These are phyloP conservation scores for Drosophila histrio DNA, from an alignment of 2,888 invertebrate genomes.

Conservation along the genomic window DNA sequence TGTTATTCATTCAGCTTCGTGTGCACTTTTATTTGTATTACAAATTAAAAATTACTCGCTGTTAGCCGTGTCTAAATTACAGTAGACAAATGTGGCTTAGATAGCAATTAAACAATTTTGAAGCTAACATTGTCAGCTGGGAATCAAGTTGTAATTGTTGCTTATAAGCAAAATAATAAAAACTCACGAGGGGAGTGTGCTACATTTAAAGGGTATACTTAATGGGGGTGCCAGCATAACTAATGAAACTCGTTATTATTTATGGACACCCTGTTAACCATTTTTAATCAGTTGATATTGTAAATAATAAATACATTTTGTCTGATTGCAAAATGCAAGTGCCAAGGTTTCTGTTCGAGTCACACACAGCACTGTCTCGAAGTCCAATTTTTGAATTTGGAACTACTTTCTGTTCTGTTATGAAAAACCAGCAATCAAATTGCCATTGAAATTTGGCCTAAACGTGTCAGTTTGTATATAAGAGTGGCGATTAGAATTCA, in stretches of 20 bases:
- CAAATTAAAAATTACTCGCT: not conserved
- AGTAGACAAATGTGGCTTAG: conserved; percentile 7
- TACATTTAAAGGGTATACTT: not conserved
- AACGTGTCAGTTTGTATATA: not conserved
- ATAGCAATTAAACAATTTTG: conserved; percentile 20
- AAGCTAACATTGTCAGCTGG: not conserved
- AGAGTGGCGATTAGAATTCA: conserved; percentile 8
- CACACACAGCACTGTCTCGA: not conserved
- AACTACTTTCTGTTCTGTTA: not conserved
- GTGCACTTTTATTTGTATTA: not conserved
- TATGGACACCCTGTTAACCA: not conserved
- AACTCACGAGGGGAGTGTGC: not conserved
- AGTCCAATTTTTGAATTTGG: not conserved
- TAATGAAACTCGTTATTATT: conserved; percentile 2
- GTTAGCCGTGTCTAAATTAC: conserved; percentile 12
- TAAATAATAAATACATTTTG: conserved; percentile 3
- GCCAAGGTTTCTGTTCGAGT: not conserved
- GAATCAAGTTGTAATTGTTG: not conserved
- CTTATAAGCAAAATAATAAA: not conserved
- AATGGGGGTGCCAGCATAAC: conserved; percentile 20
- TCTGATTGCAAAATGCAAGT: not conserved
- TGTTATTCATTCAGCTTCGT: not conserved
- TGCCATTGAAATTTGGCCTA: conserved; percentile 12
- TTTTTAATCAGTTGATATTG: not conserved
- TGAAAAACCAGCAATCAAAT: conserved; percentile 34